These are phyloP conservation scores for Blastomussa wellsi DNA, from an alignment of 92 coral and sea anemone species.

Conservation along the genomic window DNA sequence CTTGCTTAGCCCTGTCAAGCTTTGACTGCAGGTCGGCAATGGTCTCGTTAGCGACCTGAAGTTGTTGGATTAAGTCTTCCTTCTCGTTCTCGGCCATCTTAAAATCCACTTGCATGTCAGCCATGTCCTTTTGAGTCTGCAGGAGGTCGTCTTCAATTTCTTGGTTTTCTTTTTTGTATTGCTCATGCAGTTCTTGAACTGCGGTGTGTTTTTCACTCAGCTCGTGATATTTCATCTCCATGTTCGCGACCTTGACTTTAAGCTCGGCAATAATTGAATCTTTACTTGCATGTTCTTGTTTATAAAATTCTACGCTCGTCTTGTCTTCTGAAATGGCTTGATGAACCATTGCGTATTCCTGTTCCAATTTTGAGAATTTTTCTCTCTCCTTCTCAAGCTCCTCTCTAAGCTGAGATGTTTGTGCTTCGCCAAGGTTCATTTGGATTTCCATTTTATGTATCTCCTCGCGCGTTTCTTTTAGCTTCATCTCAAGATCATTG, in stretches of 20 bases:
- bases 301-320: slow-evolving; percentile 50
- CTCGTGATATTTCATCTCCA: slow-evolving; percentile 63
- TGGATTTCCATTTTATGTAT: slow-evolving; percentile 62
- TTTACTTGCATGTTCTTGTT: slow-evolving; percentile 57
- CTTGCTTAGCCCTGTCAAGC: slow-evolving; percentile 58
- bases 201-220: slow-evolving; percentile 53
- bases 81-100: slow-evolving; percentile 67
- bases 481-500: slow-evolving; percentile 26
- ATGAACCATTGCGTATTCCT: slow-evolving; percentile 49
- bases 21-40: slow-evolving; percentile 69
- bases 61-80: slow-evolving; percentile 57
- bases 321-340: slow-evolving; percentile 50
- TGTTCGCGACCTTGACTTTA: slow-evolving; percentile 61
- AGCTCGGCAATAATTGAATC: slow-evolving; percentile 71
- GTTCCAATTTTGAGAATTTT: slow-evolving; percentile 45
- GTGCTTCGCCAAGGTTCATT: slow-evolving; percentile 45
- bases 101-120: slow-evolving; percentile 80
- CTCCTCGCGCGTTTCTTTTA: slow-evolving; percentile 47
- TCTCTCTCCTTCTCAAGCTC: slow-evolving; percentile 75
- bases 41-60: slow-evolving; percentile 47
- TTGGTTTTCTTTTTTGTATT: slow-evolving; percentile 59
- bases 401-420: slow-evolving; percentile 18
- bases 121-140: slow-evolving; percentile 66
- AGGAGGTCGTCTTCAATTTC: slow-evolving; percentile 67
- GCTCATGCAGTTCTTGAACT: slow-evolving; percentile 57